Conservation (phyloP, 2,888 invertebrate genomes). For the Thumatha senex region DNA sequence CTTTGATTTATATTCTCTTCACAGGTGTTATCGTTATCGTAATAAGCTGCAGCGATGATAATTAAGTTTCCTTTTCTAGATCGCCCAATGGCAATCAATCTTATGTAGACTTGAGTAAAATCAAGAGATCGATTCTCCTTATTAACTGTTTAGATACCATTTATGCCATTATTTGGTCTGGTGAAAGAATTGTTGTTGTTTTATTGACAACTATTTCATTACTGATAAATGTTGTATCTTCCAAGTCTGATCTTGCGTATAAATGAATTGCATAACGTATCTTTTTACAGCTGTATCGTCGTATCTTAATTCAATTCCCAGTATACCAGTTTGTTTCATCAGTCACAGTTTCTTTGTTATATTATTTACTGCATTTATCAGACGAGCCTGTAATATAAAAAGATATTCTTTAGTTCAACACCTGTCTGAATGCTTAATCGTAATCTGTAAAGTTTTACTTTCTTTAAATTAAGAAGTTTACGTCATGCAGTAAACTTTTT, state of each 20-base stretch:
- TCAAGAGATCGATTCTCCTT: neutral
- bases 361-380: conserved; percentile 15
- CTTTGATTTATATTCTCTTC: conserved; percentile 23
- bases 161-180: neutral
- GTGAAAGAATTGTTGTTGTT: neutral
- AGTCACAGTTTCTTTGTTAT: conserved; percentile 20
- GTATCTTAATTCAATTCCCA: conserved; percentile 24
- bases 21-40: neutral
- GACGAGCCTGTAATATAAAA: conserved; percentile 26
- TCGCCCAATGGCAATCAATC: neutral
- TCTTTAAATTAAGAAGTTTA: conserved; percentile 21
- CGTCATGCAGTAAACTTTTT: conserved; percentile 6
- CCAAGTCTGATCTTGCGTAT: too few relatives aligned
- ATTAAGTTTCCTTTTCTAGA: conserved; percentile 3
- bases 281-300: neutral
- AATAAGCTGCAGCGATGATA: neutral
- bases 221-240: too few relatives aligned
- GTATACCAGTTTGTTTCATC: conserved; percentile 18
- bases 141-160: neutral
- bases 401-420: conserved; percentile 14
- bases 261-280: neutral
- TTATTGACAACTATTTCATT: too few relatives aligned
- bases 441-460: conserved; percentile 27
- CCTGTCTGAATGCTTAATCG: neutral
- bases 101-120: neutral